These are phyloP conservation scores for Oncopodura yosiiana DNA, from an alignment of 1,140 invertebrate genomes.

Conservation along the genomic window DNA sequence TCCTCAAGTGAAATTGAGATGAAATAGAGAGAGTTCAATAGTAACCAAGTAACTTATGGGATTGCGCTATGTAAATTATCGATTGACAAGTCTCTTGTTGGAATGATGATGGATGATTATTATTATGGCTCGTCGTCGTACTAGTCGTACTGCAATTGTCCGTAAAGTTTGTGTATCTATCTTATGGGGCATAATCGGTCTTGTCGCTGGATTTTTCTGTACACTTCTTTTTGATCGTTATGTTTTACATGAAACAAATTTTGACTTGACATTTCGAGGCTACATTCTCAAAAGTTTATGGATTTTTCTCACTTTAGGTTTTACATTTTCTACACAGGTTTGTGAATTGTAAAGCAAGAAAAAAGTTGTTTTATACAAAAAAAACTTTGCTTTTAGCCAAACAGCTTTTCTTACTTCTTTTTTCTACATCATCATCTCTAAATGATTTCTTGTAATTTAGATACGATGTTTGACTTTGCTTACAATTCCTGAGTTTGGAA, in stretches of 20 bases:
- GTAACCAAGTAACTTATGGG: too few relatives aligned
- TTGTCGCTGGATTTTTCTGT: constrained; percentile 11
- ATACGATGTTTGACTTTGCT: constrained; percentile 25
- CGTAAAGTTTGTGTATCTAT: too few relatives aligned
- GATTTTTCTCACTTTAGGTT: constrained; percentile 25
- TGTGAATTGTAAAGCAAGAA: background rate
- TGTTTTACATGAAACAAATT: constrained; percentile 20
- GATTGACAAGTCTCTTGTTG: too few relatives aligned
- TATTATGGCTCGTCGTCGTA: too few relatives aligned
- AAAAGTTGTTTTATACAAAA: background rate
- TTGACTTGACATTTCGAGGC: constrained; percentile 8
- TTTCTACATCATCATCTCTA: background rate
- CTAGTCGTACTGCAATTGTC: too few relatives aligned
- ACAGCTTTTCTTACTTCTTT: background rate
- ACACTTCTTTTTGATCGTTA: constrained; percentile 20
- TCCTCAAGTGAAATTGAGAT: too few relatives aligned
- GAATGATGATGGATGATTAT: too few relatives aligned
- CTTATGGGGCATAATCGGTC: constrained; percentile 12
- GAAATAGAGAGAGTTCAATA: too few relatives aligned
- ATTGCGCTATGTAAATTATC: too few relatives aligned
- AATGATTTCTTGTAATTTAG: background rate
- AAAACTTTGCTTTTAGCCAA: background rate
- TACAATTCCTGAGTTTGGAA: constrained; percentile 25
- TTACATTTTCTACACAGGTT: constrained; percentile 24
- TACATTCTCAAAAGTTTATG: constrained; percentile 3